Base-by-base conservation (phyloP, 2,888 invertebrate genomes). In the Pandemis corylana region DNA sequence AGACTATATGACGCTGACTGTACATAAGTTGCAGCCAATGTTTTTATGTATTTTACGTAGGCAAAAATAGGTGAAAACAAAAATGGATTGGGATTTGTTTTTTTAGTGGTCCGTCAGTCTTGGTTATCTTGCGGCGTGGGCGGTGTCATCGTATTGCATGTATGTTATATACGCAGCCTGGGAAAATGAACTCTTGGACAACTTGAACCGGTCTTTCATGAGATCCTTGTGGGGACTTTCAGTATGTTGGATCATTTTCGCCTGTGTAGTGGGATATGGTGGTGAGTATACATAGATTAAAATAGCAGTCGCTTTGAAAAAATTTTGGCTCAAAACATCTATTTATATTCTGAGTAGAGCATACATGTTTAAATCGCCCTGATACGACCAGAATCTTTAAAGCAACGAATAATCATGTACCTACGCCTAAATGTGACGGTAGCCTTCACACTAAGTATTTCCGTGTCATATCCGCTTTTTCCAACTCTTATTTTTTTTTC, bases 201-300 rank as follows among this genome's bases (percentile, higher is more conserved):
- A 79, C 59, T 7, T 83, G 7, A 77, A 83, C 68, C 82, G 82
- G 62, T 85, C 87, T 1, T 81, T 91, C 12, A 81, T 85, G 72
- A 80, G 89, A 53, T 84, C 88, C 7, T 77, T 75, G 44, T 91
- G 89, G 89, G 81, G 87, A 0, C 61, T 84, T 5, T 86, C 81
- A 10, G 68, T 91, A 49, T 78, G 84, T 7, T 90, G 89, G 89
- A 76, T 92, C 7, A 86, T 90, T 49, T 81, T 88, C 71, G 87
- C 89, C 10, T 91, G 91, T 69, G 78, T 79, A 10, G 80, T 83
- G 68, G 89, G 89, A 68, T 87, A 87, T 79, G 89, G 89, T 83
- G 90, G 81, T 77, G 1, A 42, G 42, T n/a, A 63, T 42, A 36
- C 28, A 36, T 36, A 36, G 2, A 41, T 62, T 62, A 36, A 7